Conservation (phyloP, 53 echinoderm and acorn worm genomes). For the Hippasteria phrygiana region DNA sequence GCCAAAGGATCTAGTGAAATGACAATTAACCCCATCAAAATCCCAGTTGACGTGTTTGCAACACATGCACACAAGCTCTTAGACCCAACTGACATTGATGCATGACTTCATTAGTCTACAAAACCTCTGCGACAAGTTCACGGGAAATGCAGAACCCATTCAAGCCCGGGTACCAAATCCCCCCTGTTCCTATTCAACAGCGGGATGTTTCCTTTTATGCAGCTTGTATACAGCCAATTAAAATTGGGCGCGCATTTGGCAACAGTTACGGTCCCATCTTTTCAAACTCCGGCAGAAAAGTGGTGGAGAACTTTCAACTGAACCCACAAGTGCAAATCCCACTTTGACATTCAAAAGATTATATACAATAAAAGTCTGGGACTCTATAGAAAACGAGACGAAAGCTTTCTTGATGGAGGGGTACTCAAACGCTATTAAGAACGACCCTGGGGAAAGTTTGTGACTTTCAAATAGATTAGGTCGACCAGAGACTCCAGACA, state of each 20-base stretch:
- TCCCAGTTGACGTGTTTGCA: neutral
- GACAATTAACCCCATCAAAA: neutral
- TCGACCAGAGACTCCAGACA: slow-evolving; percentile 5
- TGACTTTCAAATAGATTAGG: slow-evolving; percentile 40
- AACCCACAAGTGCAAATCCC: slow-evolving; percentile 28
- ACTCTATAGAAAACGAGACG: too few relatives aligned
- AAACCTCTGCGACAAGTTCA: neutral
- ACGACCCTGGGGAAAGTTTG: neutral
- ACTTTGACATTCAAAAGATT: neutral
- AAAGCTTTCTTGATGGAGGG: neutral
- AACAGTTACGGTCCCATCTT: neutral
- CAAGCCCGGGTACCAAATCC: neutral
- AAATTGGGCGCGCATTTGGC: neutral
- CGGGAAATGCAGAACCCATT: neutral
- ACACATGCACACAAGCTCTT: neutral
- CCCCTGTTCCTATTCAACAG: neutral
- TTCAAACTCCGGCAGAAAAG: neutral
- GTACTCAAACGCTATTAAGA: slow-evolving; percentile 30
- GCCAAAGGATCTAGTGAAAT: neutral
- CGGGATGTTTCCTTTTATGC: neutral
- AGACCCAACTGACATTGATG: slow-evolving; percentile 27
- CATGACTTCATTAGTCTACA: slow-evolving; percentile 50
- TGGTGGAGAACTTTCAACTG: neutral
- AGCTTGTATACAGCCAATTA: neutral
- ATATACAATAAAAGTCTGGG: neutral